phyloP scores from a whole-genome alignment of 1,140 invertebrate genomes.

The Parasteatoda tepidariorum region DNA sequence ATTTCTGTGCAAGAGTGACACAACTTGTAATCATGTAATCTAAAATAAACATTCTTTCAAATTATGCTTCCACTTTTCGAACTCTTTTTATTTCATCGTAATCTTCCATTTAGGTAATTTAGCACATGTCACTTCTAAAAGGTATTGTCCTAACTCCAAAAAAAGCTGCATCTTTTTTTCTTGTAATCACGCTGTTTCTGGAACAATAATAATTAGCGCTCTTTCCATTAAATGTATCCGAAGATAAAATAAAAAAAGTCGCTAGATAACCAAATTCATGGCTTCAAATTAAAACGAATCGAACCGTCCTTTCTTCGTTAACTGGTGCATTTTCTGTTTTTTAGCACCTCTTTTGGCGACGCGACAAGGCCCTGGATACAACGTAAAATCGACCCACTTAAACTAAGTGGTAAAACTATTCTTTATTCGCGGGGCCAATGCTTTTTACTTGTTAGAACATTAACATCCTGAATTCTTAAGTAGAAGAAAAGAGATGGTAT shows the following conservation, averaged over 20 bases:
- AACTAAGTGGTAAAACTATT: slow-evolving; percentile 55
- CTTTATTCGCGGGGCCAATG: slow-evolving; percentile 39
- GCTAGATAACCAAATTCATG: background rate
- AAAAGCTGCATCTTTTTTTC: no score
- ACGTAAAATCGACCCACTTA: slow-evolving; percentile 51
- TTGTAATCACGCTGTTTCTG: no score
- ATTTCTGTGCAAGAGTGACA: no score
- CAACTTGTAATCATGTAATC: no score
- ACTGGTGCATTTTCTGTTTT: slow-evolving; percentile 3
- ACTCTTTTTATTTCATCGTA: no score
- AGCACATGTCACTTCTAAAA: no score
- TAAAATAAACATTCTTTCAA: no score
- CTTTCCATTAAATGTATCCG: background rate
- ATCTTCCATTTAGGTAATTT: no score
- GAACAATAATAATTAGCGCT: slow-evolving; percentile 34
- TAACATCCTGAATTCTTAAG: slow-evolving; percentile 54
- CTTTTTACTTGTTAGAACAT: slow-evolving; percentile 55
- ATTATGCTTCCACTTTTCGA: no score
- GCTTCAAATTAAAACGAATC: slow-evolving; percentile 32
- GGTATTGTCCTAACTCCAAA: no score
- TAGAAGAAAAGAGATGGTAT: slow-evolving; percentile 23
- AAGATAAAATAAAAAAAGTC: background rate
- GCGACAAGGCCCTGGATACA: slow-evolving; percentile 22
- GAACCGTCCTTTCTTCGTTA: background rate
- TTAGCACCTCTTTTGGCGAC: slow-evolving; percentile 12